Base-by-base conservation (phyloP, 53 echinoderm and acorn worm species). In the Echinometra lucunter region DNA sequence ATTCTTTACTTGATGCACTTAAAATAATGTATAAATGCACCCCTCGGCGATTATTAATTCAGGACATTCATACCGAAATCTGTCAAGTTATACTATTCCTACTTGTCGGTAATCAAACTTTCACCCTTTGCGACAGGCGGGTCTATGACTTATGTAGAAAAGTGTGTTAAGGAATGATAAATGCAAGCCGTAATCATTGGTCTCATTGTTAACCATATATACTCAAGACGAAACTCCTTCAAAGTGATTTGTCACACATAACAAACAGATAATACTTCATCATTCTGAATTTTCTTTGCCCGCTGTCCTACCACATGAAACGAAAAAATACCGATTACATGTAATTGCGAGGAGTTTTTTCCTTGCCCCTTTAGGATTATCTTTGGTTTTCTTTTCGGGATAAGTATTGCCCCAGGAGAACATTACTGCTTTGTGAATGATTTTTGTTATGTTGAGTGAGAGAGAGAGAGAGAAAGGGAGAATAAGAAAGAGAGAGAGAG, bases 301-400 rank as follows among this genome's bases (percentile, higher is more conserved):
- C 53, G 49, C 88, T 57, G 57, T 53, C 88, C 30, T 12, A 88
- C 49, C 35, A 49, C 57, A 32, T 35, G 57, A 55, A 88, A 57
- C 30, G 47, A 55, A 88, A n/a, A n/a, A 88, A 88, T 88, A 57
- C 49, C 88, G 53, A 88, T 88, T 88, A 88, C 19, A 57, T 55
- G 88, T 49, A 88, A 88, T 88, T 57, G 32, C 88, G 55, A 55
- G 88, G 53, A 55, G 34, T 55, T 88, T 88, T 35, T 37, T 45
- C 57, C 28, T 17, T 13, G 10, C 6, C 35, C n/a, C 56, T 55
- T 49, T 11, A 88, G 32, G 88, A 57, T 88, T 55, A 55, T 88
- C 57, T 21, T 6, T 25, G 44, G 25, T 27, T 55, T 57, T 88
- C 55, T 88, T 55, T 53, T 10, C n/a, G 15, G 21, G 49, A 4